Conservation (phyloP, 2,797 vertebrate species). For the Hemitrygon akajei region DNA sequence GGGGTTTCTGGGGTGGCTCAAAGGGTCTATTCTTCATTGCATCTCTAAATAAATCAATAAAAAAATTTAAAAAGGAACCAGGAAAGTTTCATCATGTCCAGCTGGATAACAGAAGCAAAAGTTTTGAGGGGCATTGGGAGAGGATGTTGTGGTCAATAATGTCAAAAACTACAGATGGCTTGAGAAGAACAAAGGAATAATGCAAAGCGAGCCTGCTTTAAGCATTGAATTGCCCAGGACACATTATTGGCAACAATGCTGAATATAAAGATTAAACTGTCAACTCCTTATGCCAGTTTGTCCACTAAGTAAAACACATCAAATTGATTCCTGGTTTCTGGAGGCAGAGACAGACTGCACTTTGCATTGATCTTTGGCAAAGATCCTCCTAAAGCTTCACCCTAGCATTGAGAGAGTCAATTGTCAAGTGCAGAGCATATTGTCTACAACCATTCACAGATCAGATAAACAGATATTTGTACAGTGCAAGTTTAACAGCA, state of each 20-base stretch:
- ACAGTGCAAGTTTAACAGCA: no score
- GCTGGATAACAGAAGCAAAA: no score
- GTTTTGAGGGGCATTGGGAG: no score
- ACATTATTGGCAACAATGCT: background rate
- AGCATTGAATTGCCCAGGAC: background rate
- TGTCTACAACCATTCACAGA: no score
- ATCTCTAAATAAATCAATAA: no score
- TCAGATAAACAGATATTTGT: no score
- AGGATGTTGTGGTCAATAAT: no score
- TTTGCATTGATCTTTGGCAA: slow-evolving; percentile 24
- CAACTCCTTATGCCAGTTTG: background rate
- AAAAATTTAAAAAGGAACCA: no score
- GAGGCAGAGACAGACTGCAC: background rate
- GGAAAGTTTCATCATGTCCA: no score
- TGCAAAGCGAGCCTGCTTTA: background rate
- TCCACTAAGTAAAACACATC: background rate
- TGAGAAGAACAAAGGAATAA: background rate
- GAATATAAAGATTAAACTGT: slow-evolving; percentile 1
- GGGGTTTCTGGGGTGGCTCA: no score
- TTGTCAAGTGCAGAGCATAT: background rate
- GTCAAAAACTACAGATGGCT: no score
- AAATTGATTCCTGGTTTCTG: slow-evolving; percentile 22
- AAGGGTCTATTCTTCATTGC: no score
- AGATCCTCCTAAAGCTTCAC: background rate
- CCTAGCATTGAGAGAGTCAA: background rate